Percentiles rank a stretch among this genome's conserved stretches.
phyloP scores from a whole-genome alignment of 2,797 vertebrate genomes.

The Neostethus bicornis region DNA sequence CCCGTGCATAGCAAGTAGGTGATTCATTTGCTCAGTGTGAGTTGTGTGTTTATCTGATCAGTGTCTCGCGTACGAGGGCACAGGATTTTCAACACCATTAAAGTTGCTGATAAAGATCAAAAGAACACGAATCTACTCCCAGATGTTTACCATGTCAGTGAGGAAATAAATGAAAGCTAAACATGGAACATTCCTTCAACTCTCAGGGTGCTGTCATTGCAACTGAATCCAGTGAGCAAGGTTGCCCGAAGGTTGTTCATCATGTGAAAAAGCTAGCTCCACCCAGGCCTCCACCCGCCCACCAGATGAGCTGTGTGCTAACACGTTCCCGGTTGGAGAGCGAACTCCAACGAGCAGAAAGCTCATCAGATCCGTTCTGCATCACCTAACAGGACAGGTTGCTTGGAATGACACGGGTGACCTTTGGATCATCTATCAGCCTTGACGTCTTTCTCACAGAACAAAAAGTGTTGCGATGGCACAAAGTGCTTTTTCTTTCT shows the following conservation, averaged over 20 bases:
- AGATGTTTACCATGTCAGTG: neutral
- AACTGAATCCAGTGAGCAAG: conserved; percentile 27
- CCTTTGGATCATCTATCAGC: conserved; percentile 69
- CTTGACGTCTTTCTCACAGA: conserved; percentile 47
- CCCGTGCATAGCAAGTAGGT: conserved; percentile 58
- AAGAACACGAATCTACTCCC: conserved; percentile 32
- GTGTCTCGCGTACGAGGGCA: conserved; percentile 22
- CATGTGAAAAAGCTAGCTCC: conserved; percentile 30
- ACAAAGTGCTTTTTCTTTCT: conserved; percentile 71
- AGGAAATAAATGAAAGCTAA: conserved; percentile 27
- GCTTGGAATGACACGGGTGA: conserved; percentile 59
- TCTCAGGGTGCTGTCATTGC: conserved; percentile 2
- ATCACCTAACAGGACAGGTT: conserved; percentile 56
- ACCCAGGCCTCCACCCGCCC: conserved; percentile 48
- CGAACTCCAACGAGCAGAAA: conserved; percentile 32
- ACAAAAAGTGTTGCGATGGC: conserved; percentile 68
- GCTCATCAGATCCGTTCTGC: conserved; percentile 63
- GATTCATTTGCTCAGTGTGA: conserved; percentile 54
- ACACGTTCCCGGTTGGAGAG: conserved; percentile 39
- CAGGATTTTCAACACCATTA: conserved; percentile 41
- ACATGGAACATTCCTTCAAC: conserved; percentile 4
- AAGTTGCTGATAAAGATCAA: conserved; percentile 63
- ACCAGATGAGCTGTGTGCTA: conserved; percentile 38
- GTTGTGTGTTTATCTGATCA: conserved; percentile 55
- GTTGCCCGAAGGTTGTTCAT: conserved; percentile 45